phyloP scores from a whole-genome alignment of 2,113 vertebrate genomes.

The Phodopus roborovskii region DNA sequence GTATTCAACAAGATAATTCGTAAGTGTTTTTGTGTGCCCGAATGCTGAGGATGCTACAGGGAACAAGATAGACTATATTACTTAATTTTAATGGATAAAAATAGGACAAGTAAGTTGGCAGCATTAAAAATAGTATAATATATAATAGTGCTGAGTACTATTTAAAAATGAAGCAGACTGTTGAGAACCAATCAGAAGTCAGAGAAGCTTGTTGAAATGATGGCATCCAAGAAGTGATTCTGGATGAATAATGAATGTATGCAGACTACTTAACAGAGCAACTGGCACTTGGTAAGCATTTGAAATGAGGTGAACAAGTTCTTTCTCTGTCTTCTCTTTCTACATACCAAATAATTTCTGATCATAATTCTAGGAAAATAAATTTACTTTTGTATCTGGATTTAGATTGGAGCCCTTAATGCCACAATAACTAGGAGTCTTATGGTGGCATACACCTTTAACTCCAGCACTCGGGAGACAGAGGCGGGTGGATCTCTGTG shows the following conservation, averaged over 20 bases:
- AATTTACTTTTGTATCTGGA: not conserved
- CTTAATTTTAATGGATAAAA: constrained; percentile 13
- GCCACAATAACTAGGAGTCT: not conserved
- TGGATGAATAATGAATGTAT: not conserved
- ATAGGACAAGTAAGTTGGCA: not conserved
- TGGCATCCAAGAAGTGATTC: constrained; percentile 32
- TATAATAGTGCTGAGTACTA: not conserved
- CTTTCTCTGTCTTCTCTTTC: not conserved
- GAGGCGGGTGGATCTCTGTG: no score
- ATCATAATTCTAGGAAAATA: constrained; percentile 33
- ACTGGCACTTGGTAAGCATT: not conserved
- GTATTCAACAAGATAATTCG: not conserved
- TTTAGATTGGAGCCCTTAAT: not conserved
- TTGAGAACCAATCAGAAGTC: not conserved
- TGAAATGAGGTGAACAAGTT: not conserved
- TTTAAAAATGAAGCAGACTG: not conserved
- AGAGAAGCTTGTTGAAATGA: constrained; percentile 3
- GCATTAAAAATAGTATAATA: not conserved
- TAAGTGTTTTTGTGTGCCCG: not conserved
- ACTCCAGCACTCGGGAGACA: no score
- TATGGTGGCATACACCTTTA: not conserved
- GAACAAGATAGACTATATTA: not conserved
- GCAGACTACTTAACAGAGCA: not conserved
- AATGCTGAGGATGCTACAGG: not conserved
- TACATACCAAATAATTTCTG: not conserved